These are phyloP conservation scores for Lerema accius DNA, from an alignment of 1,140 invertebrate species.

Conservation along the genomic window DNA sequence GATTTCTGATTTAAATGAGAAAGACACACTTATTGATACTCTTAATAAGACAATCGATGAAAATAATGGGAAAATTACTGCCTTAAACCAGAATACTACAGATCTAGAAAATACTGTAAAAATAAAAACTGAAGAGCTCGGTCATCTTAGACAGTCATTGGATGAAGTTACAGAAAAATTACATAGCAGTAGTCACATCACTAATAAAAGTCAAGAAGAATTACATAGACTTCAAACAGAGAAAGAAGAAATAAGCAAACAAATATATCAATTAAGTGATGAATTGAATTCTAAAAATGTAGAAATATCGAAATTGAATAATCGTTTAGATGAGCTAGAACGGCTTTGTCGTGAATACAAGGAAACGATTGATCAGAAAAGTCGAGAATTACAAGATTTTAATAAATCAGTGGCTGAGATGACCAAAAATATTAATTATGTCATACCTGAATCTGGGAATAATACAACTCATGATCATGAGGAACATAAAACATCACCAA, in stretches of 20 bases:
- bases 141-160: conserved; percentile 44
- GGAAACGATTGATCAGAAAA: conserved; percentile 50
- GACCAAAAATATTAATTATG: conserved; percentile 59
- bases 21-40: conserved; percentile 58
- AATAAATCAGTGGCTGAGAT: conserved; percentile 64
- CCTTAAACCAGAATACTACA: conserved; percentile 45
- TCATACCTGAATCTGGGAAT: conserved; percentile 33
- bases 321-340: conserved; percentile 48
- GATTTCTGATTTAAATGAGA: conserved; percentile 59
- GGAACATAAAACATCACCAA: not conserved
- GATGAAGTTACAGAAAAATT: conserved; percentile 48
- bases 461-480: not conserved
- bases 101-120: conserved; percentile 52
- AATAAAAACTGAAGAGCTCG: conserved; percentile 62
- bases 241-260: conserved; percentile 57
- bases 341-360: conserved; percentile 44
- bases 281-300: conserved; percentile 54
- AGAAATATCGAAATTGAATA: conserved; percentile 52
- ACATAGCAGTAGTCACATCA: conserved; percentile 37
- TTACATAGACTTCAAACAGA: conserved; percentile 51
- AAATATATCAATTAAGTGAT: conserved; percentile 50
- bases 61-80: conserved; percentile 47
- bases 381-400: conserved; percentile 68
- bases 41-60: conserved; percentile 51
- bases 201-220: conserved; percentile 49